Evolutionary conservation across 2,113 vertebrate genomes (phyloP), one percentile per base, ranked within the genome.

Genomic region (Tragulus kanchil): DNA sequence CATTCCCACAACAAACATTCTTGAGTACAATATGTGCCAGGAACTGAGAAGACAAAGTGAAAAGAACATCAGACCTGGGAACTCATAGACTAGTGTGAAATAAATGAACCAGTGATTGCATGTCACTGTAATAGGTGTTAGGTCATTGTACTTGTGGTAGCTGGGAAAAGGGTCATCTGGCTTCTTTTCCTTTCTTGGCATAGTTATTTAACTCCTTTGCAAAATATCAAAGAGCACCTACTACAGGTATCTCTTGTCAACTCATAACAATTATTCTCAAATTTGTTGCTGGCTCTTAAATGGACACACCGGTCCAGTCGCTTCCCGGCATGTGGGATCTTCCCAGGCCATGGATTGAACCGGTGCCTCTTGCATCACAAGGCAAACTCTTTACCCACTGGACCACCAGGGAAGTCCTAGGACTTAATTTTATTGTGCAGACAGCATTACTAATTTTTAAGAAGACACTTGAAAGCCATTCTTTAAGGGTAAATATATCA

Each of bases 381-480:
- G 36, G 36, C 36, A 36, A 2, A 36, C 36, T 36, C 36, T 36
- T 36, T 36, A 36, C 36, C 36, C 36, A 36, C 36, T 36, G 36
- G 2, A 36, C 36, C 36, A 36, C 36, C 36, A 36, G 36, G 36
- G 36, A 36, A 36, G 36, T 36, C 36, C 36, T 17, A 42, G 61
- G 3, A 3, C 12, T 62, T 25, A 52, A 14, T 92, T 93, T 84
- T 50, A 69, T 62, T 86, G 12, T 79, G 42, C 19, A 85, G 16
- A 16, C 62, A 89, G 8, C 25, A 89, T 1, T 85, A 11, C 26
- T 85, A 26, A 58, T 84, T 64, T 81, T 67, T 82, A 78, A 87
- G 45, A 64, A 90, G 26, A 61, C 17, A 67, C 85, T 84, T 83
- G 71, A 71, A 94, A 86, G 3, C 16, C 9, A 85, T 90, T 97